Conservation (phyloP, 2,113 vertebrate species). For the Nibea albiflora region DNA sequence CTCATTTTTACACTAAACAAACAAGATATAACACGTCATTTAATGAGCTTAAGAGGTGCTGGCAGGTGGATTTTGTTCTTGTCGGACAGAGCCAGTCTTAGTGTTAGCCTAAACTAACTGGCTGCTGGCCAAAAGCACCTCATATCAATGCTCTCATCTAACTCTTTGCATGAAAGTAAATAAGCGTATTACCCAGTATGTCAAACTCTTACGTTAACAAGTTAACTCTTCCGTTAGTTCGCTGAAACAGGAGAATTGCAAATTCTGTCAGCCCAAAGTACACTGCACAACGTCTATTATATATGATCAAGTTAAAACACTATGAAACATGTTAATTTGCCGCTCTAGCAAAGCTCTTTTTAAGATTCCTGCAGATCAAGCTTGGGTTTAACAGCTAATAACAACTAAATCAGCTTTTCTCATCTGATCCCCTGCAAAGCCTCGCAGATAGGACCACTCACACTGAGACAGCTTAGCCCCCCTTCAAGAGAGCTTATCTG, state of each 20-base stretch:
- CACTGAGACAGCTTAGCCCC: slow-evolving; percentile 67
- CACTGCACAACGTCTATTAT: neutral
- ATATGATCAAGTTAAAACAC: slow-evolving; percentile 24
- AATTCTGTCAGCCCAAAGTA: neutral
- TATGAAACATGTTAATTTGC: slow-evolving; percentile 33
- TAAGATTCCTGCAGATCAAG: slow-evolving; percentile 50
- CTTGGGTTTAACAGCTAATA: slow-evolving; percentile 63
- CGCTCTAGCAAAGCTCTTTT: slow-evolving; percentile 29
- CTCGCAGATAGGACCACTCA: slow-evolving; percentile 64
- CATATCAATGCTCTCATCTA: neutral
- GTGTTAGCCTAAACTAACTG: neutral
- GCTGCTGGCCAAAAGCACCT: no score
- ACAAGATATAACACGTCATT: neutral
- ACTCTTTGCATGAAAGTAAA: neutral
- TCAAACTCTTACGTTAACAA: no score
- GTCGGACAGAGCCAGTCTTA: neutral
- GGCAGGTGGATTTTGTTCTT: no score
- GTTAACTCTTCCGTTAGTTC: neutral
- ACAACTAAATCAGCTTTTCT: slow-evolving; percentile 68
- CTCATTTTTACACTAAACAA: neutral
- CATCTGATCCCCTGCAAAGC: slow-evolving; percentile 68
- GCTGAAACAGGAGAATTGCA: slow-evolving; percentile 10
- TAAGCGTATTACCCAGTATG: neutral
- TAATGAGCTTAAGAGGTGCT: no score
- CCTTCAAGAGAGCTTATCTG: slow-evolving; percentile 74